phyloP scores from a whole-genome alignment of 53 echinoderm and acorn worm genomes.

The Echinarachnius parma region DNA sequence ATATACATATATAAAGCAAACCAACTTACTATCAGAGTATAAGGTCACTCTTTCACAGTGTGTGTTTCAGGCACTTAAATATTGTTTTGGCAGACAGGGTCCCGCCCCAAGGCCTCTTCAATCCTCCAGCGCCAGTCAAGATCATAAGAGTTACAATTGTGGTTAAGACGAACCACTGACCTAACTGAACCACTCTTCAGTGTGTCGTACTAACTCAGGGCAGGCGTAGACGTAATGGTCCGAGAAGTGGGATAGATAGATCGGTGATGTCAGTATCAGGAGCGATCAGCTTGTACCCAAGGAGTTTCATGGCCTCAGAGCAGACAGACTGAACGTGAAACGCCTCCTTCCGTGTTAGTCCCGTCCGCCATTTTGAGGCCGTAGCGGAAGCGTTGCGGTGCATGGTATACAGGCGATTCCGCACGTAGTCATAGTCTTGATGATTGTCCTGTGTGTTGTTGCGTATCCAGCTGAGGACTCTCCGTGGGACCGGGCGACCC shows the following conservation, averaged over 20 bases:
- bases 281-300: slow-evolving; percentile 2
- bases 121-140: too few relatives aligned
- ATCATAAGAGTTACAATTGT: too few relatives aligned
- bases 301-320: slow-evolving; percentile 10
- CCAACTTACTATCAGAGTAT: too few relatives aligned
- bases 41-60: too few relatives aligned
- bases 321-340: slow-evolving; percentile 2
- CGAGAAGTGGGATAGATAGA: slow-evolving; percentile 9
- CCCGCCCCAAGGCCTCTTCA: too few relatives aligned
- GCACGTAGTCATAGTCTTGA: not conserved
- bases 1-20: too few relatives aligned
- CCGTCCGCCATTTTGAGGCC: slow-evolving; percentile 24
- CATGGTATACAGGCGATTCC: not conserved
- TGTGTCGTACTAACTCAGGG: too few relatives aligned
- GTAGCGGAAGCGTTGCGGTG: slow-evolving; percentile 5
- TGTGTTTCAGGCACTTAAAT: too few relatives aligned
- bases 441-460: slow-evolving; percentile 49
- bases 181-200: too few relatives aligned
- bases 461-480: slow-evolving; percentile 54
- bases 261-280: not conserved
- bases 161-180: too few relatives aligned
- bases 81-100: too few relatives aligned
- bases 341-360: not conserved
- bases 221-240: too few relatives aligned
- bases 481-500: slow-evolving; percentile 23